A percentile compares a stretch with the other conserved stretches of the same genome.
Conservation (phyloP, 2,113 vertebrate species). For the Alligator sinensis region DNA sequence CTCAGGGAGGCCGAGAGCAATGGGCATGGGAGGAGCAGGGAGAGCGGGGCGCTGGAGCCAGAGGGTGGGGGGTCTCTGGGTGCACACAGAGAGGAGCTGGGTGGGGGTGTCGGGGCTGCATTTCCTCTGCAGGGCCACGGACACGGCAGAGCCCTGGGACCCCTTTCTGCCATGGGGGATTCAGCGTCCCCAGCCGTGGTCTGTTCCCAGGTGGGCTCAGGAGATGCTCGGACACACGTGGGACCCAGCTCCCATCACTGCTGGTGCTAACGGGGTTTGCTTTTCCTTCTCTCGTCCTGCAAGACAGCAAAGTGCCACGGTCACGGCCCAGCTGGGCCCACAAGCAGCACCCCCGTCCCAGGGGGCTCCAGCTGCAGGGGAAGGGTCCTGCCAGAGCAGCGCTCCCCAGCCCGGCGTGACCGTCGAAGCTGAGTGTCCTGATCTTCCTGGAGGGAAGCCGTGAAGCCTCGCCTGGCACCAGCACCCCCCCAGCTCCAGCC, state of each 20-base stretch:
- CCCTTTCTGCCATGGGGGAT: no score
- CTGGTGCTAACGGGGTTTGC: neutral
- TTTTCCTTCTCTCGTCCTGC: neutral
- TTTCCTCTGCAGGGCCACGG: no score
- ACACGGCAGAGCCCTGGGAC: no score
- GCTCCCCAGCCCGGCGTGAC: neutral
- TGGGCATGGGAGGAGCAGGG: neutral
- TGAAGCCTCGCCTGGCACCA: no score
- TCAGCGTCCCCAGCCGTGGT: no score
- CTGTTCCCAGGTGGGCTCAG: no score
- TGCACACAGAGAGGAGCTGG: neutral
- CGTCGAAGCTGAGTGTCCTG: neutral
- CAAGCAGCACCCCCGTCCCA: neutral
- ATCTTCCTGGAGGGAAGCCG: neutral
- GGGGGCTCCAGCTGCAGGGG: neutral
- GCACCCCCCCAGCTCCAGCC: neutral
- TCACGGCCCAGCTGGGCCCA: neutral
- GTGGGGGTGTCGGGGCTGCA: neutral
- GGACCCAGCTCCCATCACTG: neutral
- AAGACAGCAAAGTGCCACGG: neutral
- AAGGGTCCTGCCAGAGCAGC: neutral
- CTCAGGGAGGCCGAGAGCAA: neutral
- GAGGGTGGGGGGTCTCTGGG: neutral
- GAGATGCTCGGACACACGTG: neutral
- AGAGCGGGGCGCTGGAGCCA: neutral